Evolutionary conservation across 2,888 invertebrate genomes (phyloP), one percentile per base, ranked within the genome.

Genomic region (Drosophila mercatorum): DNA sequence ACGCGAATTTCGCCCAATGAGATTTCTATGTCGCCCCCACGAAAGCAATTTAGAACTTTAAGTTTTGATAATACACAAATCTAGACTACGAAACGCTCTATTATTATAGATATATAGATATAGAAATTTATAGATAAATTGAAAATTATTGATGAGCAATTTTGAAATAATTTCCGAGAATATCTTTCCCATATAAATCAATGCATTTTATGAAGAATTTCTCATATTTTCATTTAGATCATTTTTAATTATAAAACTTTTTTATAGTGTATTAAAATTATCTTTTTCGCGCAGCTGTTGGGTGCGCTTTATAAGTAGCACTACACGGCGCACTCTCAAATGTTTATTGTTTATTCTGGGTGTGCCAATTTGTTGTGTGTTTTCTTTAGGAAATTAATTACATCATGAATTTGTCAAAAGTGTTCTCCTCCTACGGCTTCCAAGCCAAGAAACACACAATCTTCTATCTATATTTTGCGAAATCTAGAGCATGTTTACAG

Each of bases 341-440:
- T 75, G 81, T 76, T 87, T 83, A 75, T 83, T 89, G 89, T 87
- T 89, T 89, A 78, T 75, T 79, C 70, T 76, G 53, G 71, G 87
- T 87, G 84, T 81, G 88, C 88, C 89, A 89, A 87, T 83, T 89
- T 74, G 31, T 53, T 5, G 44, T 51, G 49, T 75, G 68, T 77
- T 73, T 57, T 61, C 65, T 65, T 72, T 67, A n/a, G 58, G 56
- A 81, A 81, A 81, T 87, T 87, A 89, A 89, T 89, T 87, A 78
- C 81, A 87, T 83, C 81, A 79, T 78, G 84, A 75, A 76, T 84
- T 84, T 87, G 89, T 83, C 88, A 86, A 86, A 80, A 83, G 72
- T 71, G 70, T 46, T 49, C 62, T 63, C 46, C 38, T 60, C 41
- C 38, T 46, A 55, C 31, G 46, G 62, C 49, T 10, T n/a, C 46